phyloP scores from a whole-genome alignment of 2,113 vertebrate genomes.

The Pterophyllum scalare region DNA sequence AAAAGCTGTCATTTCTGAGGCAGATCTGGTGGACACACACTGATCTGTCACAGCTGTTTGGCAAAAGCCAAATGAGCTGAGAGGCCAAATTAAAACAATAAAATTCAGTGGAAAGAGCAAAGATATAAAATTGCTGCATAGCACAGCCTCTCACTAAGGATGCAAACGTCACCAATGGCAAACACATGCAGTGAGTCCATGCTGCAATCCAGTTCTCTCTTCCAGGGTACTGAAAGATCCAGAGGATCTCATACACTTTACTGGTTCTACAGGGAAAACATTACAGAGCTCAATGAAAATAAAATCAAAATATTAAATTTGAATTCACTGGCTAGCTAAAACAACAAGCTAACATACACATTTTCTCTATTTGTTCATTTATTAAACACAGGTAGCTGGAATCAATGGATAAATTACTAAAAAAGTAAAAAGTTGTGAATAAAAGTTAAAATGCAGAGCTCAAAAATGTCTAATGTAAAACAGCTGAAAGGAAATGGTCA shows the following conservation, averaged over 20 bases:
- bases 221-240: not conserved
- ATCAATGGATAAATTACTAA: not conserved
- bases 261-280: not conserved
- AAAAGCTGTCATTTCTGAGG: not conserved
- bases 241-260: not conserved
- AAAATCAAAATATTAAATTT: too few species aligned
- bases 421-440: not conserved
- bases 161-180: not conserved
- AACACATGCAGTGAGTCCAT: not conserved
- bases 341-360: not conserved
- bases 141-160: not conserved
- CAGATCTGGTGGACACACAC: not conserved
- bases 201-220: not conserved
- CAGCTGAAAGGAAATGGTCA: not conserved
- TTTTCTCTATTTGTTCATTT: too few species aligned
- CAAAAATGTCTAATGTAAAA: not conserved
- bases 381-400: not conserved
- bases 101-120: not conserved
- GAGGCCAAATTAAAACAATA: slow-evolving; percentile 47
- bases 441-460: not conserved
- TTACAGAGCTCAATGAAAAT: too few species aligned
- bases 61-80: slow-evolving; percentile 43
- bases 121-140: not conserved
- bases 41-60: slow-evolving; percentile 48
- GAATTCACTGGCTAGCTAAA: not conserved